Evolutionary conservation across 2,113 vertebrate genomes (phyloP).

Genomic region (Lates calcarifer): DNA sequence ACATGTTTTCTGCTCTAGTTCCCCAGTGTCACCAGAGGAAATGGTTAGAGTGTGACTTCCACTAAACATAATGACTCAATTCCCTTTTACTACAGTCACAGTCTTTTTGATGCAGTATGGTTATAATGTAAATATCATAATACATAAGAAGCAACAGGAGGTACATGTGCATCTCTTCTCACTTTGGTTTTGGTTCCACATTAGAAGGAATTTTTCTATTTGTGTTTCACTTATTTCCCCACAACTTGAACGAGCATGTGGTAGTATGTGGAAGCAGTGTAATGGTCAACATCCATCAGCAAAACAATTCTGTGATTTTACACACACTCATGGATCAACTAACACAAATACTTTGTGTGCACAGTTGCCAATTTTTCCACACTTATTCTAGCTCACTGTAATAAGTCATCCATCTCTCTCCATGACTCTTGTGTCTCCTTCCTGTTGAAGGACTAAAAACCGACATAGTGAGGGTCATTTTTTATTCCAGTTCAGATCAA

Average conservation of each 20-base stretch:
- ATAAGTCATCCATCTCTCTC: neutral
- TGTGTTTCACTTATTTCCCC: neutral
- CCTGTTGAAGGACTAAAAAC: neutral
- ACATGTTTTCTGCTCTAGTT: constrained; percentile 68
- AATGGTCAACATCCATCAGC: neutral
- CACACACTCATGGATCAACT: neutral
- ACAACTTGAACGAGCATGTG: neutral
- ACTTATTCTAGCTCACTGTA: neutral
- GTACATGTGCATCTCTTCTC: neutral
- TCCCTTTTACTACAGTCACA: neutral
- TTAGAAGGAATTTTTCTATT: neutral
- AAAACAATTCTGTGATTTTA: neutral
- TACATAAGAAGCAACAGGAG: neutral
- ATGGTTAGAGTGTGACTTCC: constrained; percentile 3
- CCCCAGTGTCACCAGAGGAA: constrained; percentile 24
- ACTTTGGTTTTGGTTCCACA: neutral
- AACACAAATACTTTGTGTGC: neutral
- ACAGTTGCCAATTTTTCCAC: neutral
- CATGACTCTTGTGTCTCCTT: neutral
- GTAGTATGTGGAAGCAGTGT: neutral
- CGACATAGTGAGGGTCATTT: neutral
- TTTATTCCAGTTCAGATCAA: neutral
- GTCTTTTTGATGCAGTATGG: neutral
- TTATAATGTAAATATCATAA: neutral
- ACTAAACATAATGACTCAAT: neutral